Evolutionary conservation across 2,888 invertebrate genomes (phyloP).

Genomic region (Sarcophaga carnaria): DNA sequence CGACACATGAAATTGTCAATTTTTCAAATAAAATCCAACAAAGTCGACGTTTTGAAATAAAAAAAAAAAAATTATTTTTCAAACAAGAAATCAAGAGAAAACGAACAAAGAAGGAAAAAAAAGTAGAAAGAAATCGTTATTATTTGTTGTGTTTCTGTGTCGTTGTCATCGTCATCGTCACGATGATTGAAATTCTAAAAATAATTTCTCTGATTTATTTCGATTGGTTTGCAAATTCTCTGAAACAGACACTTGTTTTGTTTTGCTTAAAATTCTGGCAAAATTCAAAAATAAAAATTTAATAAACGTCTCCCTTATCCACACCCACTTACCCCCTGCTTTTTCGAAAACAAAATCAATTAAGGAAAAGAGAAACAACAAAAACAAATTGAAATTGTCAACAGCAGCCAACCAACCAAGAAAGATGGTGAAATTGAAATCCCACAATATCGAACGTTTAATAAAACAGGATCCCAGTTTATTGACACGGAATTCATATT

Average conservation of each 20-base stretch:
- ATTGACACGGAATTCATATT: conserved; percentile 56
- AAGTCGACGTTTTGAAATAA: conserved; percentile 14
- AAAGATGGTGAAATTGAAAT: background rate
- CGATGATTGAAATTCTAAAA: conserved; percentile 36
- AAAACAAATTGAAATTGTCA: conserved; percentile 22
- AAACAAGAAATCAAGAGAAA: no score
- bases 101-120: no score
- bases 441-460: conserved; percentile 17
- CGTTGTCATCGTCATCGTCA: background rate
- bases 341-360: conserved; percentile 2
- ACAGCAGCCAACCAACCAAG: background rate
- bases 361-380: background rate
- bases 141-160: no score
- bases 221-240: conserved; percentile 34
- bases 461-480: conserved; percentile 33
- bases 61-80: no score
- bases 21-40: conserved; percentile 44
- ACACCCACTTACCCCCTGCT: background rate
- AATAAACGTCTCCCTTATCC: background rate
- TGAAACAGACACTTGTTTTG: conserved; percentile 61
- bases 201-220: conserved; percentile 50
- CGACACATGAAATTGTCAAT: conserved; percentile 57
- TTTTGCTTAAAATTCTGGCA: conserved; percentile 42
- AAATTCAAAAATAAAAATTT: conserved; percentile 17
- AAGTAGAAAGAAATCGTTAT: no score